Conservation (phyloP, 2,113 vertebrate genomes). For the Aphyosemion australe region DNA sequence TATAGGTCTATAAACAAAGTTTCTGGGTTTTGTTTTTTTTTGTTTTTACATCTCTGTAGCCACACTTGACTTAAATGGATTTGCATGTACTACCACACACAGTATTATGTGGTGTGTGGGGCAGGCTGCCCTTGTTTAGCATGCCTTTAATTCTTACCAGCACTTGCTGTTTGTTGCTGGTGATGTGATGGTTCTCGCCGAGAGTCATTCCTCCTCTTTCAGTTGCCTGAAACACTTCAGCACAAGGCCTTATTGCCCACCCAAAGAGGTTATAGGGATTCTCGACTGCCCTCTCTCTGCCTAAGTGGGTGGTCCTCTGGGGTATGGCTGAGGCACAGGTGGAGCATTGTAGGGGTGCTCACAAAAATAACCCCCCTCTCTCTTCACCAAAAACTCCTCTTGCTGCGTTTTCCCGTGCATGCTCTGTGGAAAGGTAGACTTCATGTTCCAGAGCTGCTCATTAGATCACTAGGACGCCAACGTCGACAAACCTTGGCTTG, state of each 20-base stretch:
- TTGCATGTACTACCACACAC: background rate
- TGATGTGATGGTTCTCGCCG: constrained; percentile 65
- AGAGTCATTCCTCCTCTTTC: constrained; percentile 72
- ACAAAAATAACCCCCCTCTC: constrained; percentile 76
- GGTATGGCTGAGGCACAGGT: constrained; percentile 84
- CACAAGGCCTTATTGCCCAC: constrained; percentile 82
- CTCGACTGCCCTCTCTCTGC: constrained; percentile 76
- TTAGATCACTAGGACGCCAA: constrained; percentile 60
- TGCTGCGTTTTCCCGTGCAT: constrained; percentile 51
- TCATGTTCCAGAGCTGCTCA: constrained; percentile 67
- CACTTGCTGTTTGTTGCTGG: constrained; percentile 62
- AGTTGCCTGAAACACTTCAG: constrained; percentile 80
- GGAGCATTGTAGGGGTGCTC: constrained; percentile 83
- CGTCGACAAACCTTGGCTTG: constrained; percentile 52
- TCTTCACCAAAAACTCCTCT: constrained; percentile 60
- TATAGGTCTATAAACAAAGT: background rate
- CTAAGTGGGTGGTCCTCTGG: constrained; percentile 85
- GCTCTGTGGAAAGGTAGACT: constrained; percentile 69
- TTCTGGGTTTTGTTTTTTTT: background rate
- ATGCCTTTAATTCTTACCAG: constrained; percentile 61
- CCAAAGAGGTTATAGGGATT: constrained; percentile 84
- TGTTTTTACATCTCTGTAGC: constrained; percentile 2
- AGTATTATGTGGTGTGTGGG: background rate
- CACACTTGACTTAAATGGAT: background rate
- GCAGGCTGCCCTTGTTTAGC: constrained; percentile 45